A percentile compares a stretch with the other conserved stretches of the same genome.
phyloP scores from a whole-genome alignment of 2,113 vertebrate species.

The Scolopax mira region DNA sequence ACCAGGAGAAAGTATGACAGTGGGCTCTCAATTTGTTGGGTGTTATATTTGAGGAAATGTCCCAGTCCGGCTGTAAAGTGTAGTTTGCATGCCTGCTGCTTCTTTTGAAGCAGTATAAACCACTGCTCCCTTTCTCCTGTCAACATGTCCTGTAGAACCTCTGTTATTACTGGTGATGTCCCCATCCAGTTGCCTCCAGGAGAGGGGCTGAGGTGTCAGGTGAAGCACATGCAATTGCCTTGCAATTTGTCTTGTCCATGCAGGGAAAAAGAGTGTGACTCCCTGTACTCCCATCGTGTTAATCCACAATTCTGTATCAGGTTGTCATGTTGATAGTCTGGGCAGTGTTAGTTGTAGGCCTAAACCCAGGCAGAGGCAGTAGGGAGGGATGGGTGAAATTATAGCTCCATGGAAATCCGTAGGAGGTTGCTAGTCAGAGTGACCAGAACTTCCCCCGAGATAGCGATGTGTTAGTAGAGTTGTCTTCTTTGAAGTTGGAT shows the following conservation, averaged over 20 bases:
- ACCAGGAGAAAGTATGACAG: neutral
- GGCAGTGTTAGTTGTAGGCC: neutral
- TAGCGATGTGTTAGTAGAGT: neutral
- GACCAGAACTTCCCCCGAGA: neutral
- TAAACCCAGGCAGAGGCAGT: neutral
- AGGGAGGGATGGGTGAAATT: neutral
- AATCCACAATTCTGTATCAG: neutral
- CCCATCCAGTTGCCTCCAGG: neutral
- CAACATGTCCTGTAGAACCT: neutral
- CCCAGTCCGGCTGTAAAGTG: neutral
- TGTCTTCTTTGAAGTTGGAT: neutral
- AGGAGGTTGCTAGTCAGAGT: neutral
- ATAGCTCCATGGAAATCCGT: neutral
- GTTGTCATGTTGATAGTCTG: neutral
- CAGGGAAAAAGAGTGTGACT: neutral
- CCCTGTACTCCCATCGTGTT: neutral
- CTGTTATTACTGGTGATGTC: neutral
- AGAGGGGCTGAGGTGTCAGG: neutral
- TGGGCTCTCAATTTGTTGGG: neutral
- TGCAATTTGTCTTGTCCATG: neutral
- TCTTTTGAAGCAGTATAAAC: neutral
- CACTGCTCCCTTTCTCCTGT: neutral
- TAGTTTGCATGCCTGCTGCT: neutral
- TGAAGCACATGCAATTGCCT: neutral
- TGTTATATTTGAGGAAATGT: neutral